phyloP scores from a whole-genome alignment of 2,797 vertebrate genomes.

The Coracias cyanogaster region DNA sequence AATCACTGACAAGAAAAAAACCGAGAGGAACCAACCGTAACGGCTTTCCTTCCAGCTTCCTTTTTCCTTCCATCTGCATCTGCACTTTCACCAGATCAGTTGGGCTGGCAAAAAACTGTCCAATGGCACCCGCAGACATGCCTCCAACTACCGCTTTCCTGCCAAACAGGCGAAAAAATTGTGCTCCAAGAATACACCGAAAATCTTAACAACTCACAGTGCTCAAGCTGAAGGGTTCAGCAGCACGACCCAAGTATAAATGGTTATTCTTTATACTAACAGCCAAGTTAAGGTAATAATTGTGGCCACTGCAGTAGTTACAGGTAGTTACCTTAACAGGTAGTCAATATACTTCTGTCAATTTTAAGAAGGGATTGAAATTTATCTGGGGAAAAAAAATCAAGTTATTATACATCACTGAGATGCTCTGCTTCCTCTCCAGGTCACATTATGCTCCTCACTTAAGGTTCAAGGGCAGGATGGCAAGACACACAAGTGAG shows the following conservation, averaged over 20 bases:
- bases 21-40: slow-evolving; percentile 70
- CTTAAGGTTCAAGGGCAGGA: neutral
- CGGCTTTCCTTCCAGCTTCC: slow-evolving; percentile 84
- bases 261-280: neutral
- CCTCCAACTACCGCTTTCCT: slow-evolving; percentile 87
- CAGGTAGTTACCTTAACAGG: neutral
- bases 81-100: slow-evolving; percentile 89
- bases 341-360: neutral
- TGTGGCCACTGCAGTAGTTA: neutral
- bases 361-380: neutral
- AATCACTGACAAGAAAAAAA: neutral
- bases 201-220: neutral
- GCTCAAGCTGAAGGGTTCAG: neutral
- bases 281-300: neutral
- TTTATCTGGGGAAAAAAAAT: neutral
- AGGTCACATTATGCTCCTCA: neutral
- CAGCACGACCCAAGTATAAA: neutral
- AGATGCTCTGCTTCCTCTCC: neutral
- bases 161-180: neutral
- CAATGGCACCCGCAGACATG: slow-evolving; percentile 84
- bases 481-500: neutral
- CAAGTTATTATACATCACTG: neutral
- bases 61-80: slow-evolving; percentile 90
- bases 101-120: slow-evolving; percentile 88
- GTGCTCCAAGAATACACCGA: neutral